phyloP scores from a whole-genome alignment of 1,140 invertebrate species.

The Bombyx mori region DNA sequence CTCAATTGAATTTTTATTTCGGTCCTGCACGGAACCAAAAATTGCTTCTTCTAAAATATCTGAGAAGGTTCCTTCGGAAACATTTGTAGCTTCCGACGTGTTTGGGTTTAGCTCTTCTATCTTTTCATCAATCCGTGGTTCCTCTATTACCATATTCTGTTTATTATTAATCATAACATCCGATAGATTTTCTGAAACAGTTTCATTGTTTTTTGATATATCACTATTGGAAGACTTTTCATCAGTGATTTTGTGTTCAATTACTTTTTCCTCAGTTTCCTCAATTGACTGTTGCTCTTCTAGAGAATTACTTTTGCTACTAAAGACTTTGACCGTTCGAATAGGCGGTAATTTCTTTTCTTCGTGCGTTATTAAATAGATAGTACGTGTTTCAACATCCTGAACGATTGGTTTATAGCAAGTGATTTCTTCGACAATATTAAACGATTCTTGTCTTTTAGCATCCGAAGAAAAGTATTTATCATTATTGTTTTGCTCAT shows the following conservation, averaged over 20 bases:
- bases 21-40: conserved; percentile 66
- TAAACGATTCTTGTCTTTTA: conserved; percentile 31
- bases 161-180: not conserved
- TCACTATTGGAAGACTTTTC: conserved; percentile 21
- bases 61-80: conserved; percentile 14
- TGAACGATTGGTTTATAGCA: conserved; percentile 31
- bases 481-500: conserved; percentile 60
- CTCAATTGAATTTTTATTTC: conserved; percentile 30
- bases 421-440: conserved; percentile 45
- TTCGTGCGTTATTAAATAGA: conserved; percentile 78
- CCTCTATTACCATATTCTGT: not conserved
- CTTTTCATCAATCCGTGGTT: not conserved
- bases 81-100: conserved; percentile 3
- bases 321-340: conserved; percentile 75
- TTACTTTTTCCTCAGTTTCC: conserved; percentile 17
- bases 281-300: conserved; percentile 24
- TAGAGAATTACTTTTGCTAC: conserved; percentile 51
- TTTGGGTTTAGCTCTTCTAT: not conserved
- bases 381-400: conserved; percentile 72
- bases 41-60: conserved; percentile 53
- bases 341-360: conserved; percentile 77
- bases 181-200: not conserved
- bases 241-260: conserved; percentile 24
- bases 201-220: not conserved
- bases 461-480: conserved; percentile 38